Evolutionary conservation across 2,888 invertebrate species (phyloP), one percentile per base, ranked within the genome.

Genomic region (Athetis lepigone): DNA sequence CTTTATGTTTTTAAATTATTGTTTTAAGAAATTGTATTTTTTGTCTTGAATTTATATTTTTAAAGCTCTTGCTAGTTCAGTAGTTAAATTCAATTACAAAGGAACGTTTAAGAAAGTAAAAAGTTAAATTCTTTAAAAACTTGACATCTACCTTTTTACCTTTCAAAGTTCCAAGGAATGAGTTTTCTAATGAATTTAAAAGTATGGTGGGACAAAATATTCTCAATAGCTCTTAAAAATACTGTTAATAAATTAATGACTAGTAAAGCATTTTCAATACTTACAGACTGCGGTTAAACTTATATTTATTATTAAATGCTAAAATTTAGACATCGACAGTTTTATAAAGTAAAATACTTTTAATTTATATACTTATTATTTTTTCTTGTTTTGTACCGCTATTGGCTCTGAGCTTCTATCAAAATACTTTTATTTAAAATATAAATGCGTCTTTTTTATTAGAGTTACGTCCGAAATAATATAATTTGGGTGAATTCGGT

Each of bases 161-260:
- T 33, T 43, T 47, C n/a, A n/a, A n/a, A n/a, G n/a, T n/a, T n/a
- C n/a, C n/a, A 52, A 64, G 64, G 77, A 67, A 80, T 70, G 70
- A 77, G 46, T 43, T 65, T 33, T 74, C n/a, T 52, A 58, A 71
- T 63, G 63, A 62, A 50, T 43, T 66, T 59, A 50, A 49, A 45
- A 46, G 7, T 57, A 59, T 70, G 77, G 77, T 76, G 77, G 79
- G 77, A 61, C 59, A 60, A 57, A 33, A 33, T 61, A 70, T 63
- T 52, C 47, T 60, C 37, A 23, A 33, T 57, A 75, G 71, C 43
- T 43, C 51, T 67, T 74, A 74, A 7, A 36, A 33, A 45, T 56
- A 65, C 8, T 59, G 69, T 74, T 72, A 75, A 65, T 77, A 71
- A 71, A 68, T 66, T 79, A 79, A 71, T 79, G 79, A 79, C 79